Base-by-base conservation (phyloP, 2,113 vertebrate species). In the Suricata suricatta region DNA sequence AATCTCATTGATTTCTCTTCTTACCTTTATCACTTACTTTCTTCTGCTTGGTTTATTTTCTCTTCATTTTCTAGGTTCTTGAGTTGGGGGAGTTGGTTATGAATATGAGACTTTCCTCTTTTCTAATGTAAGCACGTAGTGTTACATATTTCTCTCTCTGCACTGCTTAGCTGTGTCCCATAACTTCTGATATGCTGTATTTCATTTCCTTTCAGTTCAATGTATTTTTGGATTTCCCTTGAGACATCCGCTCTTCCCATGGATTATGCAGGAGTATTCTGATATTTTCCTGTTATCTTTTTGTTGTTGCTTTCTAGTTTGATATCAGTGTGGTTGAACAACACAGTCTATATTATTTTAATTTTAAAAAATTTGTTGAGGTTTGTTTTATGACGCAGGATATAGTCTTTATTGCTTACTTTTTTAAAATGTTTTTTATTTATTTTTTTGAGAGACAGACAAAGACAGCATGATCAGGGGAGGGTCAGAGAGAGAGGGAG, bases 191-290 rank as follows among this genome's bases (percentile, higher is more conserved):
- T 86, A 44, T 57, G 33, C 12, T 85, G 12, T 81, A 44, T 97
- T 95, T 69, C 50, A 81, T 92, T 93, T 97, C 94, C 92, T 87
- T 95, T 90, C 41, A 5, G 41, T 66, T 96, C 41, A 31, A 29
- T 90, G 33, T 87, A 96, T 81, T 96, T 97, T 97, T 96, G 76
- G 80, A 80, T 90, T 93, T 96, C 76, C 82, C 77, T 38, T 19
- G 88, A 92, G 97, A 84, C 29, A 6, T 54, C 2, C 15, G 88
- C 13, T 93, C 90, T 96, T 96, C 96, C 83, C 95, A 77, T 66
- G 90, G 35, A 84, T 85, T 71, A 83, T 80, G 47, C 54, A 64
- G 9, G 79, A 83, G 27, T 86, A 57, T 57, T 76, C 66, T 88
- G 25, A 47, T 54, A 54, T 74, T 79, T 79, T 68, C 47, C 38